Percentiles rank a stretch among this genome's conserved stretches.
phyloP scores from a whole-genome alignment of 2,888 invertebrate genomes.

The Andricus quercusramuli region DNA sequence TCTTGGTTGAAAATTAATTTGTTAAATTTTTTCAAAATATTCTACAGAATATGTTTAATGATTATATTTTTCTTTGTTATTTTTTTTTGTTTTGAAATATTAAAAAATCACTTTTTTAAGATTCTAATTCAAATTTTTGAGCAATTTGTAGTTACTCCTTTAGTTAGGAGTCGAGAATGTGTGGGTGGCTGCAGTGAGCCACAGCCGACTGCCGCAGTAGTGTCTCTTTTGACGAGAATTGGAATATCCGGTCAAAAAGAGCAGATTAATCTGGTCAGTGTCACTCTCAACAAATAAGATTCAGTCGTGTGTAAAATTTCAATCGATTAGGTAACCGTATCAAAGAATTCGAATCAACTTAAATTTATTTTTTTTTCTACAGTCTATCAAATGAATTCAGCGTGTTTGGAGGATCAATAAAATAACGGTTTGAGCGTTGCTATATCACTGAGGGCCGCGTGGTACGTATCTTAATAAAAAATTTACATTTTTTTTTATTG shows the following conservation, averaged over 20 bases:
- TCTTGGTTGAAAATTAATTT: too few relatives aligned
- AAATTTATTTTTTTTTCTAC: not conserved
- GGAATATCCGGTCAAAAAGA: constrained; percentile 51
- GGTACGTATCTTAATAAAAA: not conserved
- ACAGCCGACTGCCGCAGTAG: not conserved
- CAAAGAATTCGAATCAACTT: not conserved
- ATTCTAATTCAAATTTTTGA: not conserved
- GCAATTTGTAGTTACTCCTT: not conserved
- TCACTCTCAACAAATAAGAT: not conserved
- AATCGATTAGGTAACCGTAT: not conserved
- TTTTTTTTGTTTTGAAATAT: not conserved
- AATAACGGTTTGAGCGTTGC: constrained; percentile 2
- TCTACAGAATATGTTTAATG: not conserved
- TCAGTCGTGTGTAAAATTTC: not conserved
- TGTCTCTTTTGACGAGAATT: constrained; percentile 28
- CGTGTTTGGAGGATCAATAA: constrained; percentile 8
- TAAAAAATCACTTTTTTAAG: not conserved
- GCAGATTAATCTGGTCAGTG: constrained; percentile 16
- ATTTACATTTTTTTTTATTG: not conserved
- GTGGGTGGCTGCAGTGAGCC: not conserved
- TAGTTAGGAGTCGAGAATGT: not conserved
- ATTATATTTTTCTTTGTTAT: not conserved
- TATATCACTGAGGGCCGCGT: constrained; percentile 34
- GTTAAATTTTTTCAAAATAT: too few relatives aligned
- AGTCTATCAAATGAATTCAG: not conserved